Conservation (phyloP, 2,888 invertebrate genomes). For the Andrena marginata region DNA sequence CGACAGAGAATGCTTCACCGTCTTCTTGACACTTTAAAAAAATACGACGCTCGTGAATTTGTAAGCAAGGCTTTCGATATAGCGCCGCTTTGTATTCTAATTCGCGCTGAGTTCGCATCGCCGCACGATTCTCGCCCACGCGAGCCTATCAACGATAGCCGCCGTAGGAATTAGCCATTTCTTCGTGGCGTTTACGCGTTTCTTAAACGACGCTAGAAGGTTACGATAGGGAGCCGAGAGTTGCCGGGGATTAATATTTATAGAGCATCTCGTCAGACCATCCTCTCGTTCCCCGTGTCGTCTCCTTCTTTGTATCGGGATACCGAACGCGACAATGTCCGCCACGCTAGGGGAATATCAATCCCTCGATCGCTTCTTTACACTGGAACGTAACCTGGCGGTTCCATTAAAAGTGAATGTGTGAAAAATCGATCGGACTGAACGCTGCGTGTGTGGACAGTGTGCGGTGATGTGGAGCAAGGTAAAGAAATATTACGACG, state of each 20-base stretch:
- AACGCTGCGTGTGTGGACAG: background rate
- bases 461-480: constrained; percentile 8
- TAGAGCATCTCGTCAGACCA: constrained; percentile 53
- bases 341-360: constrained; percentile 46
- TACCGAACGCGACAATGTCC: constrained; percentile 48
- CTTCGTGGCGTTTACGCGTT: constrained; percentile 51
- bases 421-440: constrained; percentile 53
- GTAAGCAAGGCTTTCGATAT: background rate
- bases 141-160: constrained; percentile 64
- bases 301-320: constrained; percentile 37
- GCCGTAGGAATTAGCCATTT: constrained; percentile 65
- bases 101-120: constrained; percentile 19
- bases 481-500: constrained; percentile 34
- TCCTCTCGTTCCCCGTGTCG: constrained; percentile 14
- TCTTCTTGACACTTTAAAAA: background rate
- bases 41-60: constrained; percentile 2
- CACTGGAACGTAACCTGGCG: constrained; percentile 20
- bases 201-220: constrained; percentile 42
- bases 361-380: constrained; percentile 46
- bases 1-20: background rate
- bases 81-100: constrained; percentile 39
- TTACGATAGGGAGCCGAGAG: constrained; percentile 31
- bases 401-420: constrained; percentile 57
- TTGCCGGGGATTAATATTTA: constrained; percentile 60
- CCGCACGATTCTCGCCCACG: constrained; percentile 30